Conservation (phyloP, 2,113 vertebrate genomes). For the Polypterus bichir region DNA sequence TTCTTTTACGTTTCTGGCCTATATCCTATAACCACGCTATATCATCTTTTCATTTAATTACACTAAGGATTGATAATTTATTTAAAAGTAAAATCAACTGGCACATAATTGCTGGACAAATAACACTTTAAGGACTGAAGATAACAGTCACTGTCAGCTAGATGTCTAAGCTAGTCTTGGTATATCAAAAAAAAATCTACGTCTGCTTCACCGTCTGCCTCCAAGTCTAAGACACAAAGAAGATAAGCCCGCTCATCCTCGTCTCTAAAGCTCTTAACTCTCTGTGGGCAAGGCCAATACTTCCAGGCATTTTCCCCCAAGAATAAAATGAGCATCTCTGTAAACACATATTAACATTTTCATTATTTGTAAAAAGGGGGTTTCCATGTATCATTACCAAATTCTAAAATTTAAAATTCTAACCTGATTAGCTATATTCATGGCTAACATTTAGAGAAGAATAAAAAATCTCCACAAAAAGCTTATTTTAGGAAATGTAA, state of each 20-base stretch:
- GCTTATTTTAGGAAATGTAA: no score
- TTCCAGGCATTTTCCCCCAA: no score
- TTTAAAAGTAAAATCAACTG: no score
- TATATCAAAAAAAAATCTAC: slow-evolving; percentile 30
- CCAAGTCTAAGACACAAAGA: slow-evolving; percentile 39
- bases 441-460: no score
- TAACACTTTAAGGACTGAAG: slow-evolving; percentile 21
- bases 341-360: no score
- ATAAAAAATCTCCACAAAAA: no score
- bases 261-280: slow-evolving; percentile 56
- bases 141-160: slow-evolving; percentile 31
- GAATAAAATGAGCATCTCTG: no score
- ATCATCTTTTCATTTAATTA: background rate
- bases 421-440: no score
- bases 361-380: no score
- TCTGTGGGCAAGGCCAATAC: slow-evolving; percentile 28
- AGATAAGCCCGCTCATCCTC: slow-evolving; percentile 45
- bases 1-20: slow-evolving; percentile 32
- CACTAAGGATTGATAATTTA: background rate
- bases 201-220: slow-evolving; percentile 34
- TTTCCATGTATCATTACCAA: no score
- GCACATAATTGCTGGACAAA: slow-evolving; percentile 15
- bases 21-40: slow-evolving; percentile 18
- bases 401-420: no score
- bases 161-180: slow-evolving; percentile 22